A percentile compares a stretch with the other conserved stretches of the same genome.
These are phyloP conservation scores for Drosophila fuyamai DNA, from an alignment of 1,140 invertebrate species.

Conservation along the genomic window DNA sequence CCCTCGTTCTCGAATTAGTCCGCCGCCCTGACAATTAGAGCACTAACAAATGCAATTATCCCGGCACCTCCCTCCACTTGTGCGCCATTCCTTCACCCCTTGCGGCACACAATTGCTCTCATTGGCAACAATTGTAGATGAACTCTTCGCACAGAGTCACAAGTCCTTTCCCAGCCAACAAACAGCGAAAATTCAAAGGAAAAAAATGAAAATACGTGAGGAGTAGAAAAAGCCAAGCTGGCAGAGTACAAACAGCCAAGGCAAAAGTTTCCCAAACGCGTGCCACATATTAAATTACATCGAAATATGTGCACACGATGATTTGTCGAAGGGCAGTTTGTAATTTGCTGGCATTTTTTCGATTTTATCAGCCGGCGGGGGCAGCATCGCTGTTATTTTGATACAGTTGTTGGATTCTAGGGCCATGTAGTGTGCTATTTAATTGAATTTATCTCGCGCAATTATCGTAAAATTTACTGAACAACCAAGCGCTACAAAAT, in stretches of 20 bases:
- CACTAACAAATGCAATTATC: conserved; percentile 82
- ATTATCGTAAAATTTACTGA: conserved; percentile 68
- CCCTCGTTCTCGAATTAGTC: conserved; percentile 9
- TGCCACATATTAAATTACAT: conserved; percentile 83
- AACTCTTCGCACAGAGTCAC: conserved; percentile 38
- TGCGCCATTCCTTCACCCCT: conserved; percentile 17
- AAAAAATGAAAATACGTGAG: conserved; percentile 21
- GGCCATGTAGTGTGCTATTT: conserved; percentile 49
- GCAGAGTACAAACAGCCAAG: conserved; percentile 23
- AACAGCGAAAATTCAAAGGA: conserved; percentile 26
- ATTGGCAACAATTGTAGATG: conserved; percentile 75
- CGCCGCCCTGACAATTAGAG: conserved; percentile 76
- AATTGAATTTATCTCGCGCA: conserved; percentile 70
- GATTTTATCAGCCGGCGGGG: conserved; percentile 55
- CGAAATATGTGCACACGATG: conserved; percentile 76
- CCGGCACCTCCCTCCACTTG: conserved; percentile 24
- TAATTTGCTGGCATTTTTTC: conserved; percentile 79
- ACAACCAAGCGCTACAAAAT: conserved; percentile 10
- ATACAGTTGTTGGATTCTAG: conserved; percentile 64
- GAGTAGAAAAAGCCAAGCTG: conserved; percentile 5
- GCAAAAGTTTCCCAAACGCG: conserved; percentile 68
- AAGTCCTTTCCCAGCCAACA: conserved; percentile 53
- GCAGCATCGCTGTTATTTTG: conserved; percentile 63
- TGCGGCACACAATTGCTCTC: conserved; percentile 74
- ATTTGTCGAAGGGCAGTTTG: conserved; percentile 62